Evolutionary conservation across 2,888 invertebrate genomes (phyloP), one percentile per base, ranked within the genome.

Genomic region (Pachycephus smyrnensis): DNA sequence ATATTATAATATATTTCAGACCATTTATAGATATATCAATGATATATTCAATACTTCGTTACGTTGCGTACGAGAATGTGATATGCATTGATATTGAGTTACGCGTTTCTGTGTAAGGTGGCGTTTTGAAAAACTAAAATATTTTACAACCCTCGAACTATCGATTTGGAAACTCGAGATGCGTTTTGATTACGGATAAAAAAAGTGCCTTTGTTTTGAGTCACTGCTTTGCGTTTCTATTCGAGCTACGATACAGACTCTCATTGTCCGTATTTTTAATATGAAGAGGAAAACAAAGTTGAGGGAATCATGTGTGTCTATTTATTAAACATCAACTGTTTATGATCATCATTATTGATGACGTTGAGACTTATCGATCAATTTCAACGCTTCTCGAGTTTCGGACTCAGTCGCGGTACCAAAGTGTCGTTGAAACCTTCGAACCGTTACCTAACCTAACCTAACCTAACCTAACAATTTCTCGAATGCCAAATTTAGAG

Each of bases 401-500:
- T 71, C 71, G 12, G 31, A 31, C 9, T 73, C 36, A 23, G 36
- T 35, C 74, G 74, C 36, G 23, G 12, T 33, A 12, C 35, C 36
- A 33, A 35, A 32, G 31, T 12, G 30, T 32, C 71, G 31, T 71
- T 32, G 31, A 9, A 55, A 71, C 31, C 15, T 11, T 30, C 15
- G 15, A 55, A 55, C 31, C 71, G n/a, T 69, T 12, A 11, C 32
- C 31, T 15, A 32, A 71, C n/a, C 4, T n/a, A 32, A 11, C 32
- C 31, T 15, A 32, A 71, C n/a, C 4, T n/a, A 36, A 73, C 68
- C 30, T 32, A n/a, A 77, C 35, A 68, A 77, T 75, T 35, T 32
- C 71, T 30, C 55, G 55, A 77, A 77, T 77, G 77, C 77, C 77
- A 77, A 77, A 77, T 36, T 30, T 77, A 77, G 77, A 68, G 69